Evolutionary conservation across 2,888 invertebrate genomes (phyloP), one percentile per base, ranked within the genome.

Genomic region (Thymelicus acteon): DNA sequence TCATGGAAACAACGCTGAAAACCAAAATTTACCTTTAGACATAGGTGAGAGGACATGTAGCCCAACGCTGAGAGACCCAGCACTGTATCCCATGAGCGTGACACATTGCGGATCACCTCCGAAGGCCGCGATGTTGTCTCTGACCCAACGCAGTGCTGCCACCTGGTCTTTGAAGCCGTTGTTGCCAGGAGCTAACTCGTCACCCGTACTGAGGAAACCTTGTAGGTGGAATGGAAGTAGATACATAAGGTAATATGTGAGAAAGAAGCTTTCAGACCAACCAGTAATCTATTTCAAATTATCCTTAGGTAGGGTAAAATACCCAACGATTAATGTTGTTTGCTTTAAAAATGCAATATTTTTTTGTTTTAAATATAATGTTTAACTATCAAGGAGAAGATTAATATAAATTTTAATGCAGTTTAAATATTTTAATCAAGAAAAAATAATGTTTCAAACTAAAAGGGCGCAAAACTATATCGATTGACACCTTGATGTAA

Each of bases 81-180:
- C 94, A 58, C 94, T 92, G 83, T 94, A 94, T 0, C 96, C 96
- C 15, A 93, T 79, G 6, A 96, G 82, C 0, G 96, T 96, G 0
- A 96, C 94, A 87, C 85, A 71, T 92, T 88, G 0, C 95, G 94
- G 31, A 85, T 96, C 94, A 2, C 96, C 96, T 0, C 96, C 96
- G 76, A 96, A 96, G 0, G 93, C 85, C 0, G 87, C 93, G 57
- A 96, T 95, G 75, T 96, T 95, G 57, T 94, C 80, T 75, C 94
- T 91, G 0, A 96, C 83, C 96, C 96, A 96, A 74, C 94, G 93
- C 70, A 96, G 78, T 0, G 94, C 94, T 60, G 90, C 82, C 0
- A 95, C 95, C 85, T 96, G 96, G 83, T 96, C 96, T 80, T 96
- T 96, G 2, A 95, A 80, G 0, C 95, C 96, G 74, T 94, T 90